Conservation (phyloP, 2,888 invertebrate genomes). For the Eupithecia exiguata region DNA sequence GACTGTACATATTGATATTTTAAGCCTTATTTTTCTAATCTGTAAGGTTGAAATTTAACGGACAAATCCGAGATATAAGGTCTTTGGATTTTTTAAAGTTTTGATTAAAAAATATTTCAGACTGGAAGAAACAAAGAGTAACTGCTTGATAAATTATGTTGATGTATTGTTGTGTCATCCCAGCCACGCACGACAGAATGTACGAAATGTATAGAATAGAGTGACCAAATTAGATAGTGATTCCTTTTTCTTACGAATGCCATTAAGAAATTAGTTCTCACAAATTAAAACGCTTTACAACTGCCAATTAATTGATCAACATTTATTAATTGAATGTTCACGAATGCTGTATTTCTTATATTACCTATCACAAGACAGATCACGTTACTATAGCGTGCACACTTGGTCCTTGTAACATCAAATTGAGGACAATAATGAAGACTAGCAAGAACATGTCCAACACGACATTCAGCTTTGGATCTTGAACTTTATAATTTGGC, state of each 20-base stretch:
- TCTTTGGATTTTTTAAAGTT: not conserved
- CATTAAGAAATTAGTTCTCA: not conserved
- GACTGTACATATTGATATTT: constrained; percentile 14
- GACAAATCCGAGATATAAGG: not conserved
- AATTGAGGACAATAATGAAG: constrained; percentile 43
- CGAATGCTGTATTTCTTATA: not conserved
- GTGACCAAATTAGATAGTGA: not conserved
- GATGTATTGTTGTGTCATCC: not conserved
- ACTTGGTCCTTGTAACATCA: constrained; percentile 38
- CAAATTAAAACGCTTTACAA: not conserved
- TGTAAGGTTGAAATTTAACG: constrained; percentile 24
- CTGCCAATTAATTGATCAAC: not conserved
- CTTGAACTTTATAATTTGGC: constrained; percentile 35
- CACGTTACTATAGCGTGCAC: constrained; percentile 39
- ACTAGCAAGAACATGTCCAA: constrained; percentile 36
- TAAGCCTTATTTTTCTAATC: constrained; percentile 14
- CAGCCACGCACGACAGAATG: not conserved
- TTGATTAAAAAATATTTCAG: not conserved
- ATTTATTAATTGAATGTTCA: not conserved
- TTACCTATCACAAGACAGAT: not conserved
- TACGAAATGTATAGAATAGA: not conserved
- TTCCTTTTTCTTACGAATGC: not conserved
- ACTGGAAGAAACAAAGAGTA: not conserved
- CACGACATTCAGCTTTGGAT: constrained; percentile 35
- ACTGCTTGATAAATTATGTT: not conserved